Evolutionary conservation across 2,113 vertebrate species (phyloP).

Genomic region (Pipra filicauda): DNA sequence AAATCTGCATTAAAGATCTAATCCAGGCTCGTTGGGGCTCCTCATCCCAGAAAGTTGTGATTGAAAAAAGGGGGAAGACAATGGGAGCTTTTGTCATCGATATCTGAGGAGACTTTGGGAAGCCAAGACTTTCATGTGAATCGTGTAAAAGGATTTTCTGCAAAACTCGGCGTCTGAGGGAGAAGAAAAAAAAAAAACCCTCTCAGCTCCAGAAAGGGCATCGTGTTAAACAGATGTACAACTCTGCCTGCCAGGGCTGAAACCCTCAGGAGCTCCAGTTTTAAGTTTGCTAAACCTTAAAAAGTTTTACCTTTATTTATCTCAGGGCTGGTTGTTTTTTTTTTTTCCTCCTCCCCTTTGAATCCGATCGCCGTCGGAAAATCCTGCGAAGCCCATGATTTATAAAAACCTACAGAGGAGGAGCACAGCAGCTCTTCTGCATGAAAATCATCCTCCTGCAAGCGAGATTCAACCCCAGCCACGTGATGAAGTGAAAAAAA

Average conservation of each 20-base stretch:
- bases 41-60: neutral
- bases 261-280: neutral
- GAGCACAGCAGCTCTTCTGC: neutral
- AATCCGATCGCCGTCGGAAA: neutral
- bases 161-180: neutral
- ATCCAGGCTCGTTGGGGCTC: neutral
- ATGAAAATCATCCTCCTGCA: neutral
- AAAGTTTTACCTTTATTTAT: slow-evolving; percentile 22
- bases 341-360: neutral
- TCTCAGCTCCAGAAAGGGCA: neutral
- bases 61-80: neutral
- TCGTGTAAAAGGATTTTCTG: slow-evolving; percentile 17
- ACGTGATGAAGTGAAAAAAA: neutral
- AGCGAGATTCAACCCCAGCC: neutral
- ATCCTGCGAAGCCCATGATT: neutral
- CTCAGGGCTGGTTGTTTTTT: neutral
- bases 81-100: slow-evolving; percentile 20
- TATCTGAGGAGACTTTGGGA: slow-evolving; percentile 34
- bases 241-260: neutral
- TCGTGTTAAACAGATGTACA: neutral
- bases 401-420: neutral
- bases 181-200: neutral
- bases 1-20: slow-evolving; percentile 1
- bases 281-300: slow-evolving; percentile 2
- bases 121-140: slow-evolving; percentile 2